These are phyloP conservation scores for Helogale parvula DNA, from an alignment of 2,113 vertebrate genomes.

Conservation along the genomic window DNA sequence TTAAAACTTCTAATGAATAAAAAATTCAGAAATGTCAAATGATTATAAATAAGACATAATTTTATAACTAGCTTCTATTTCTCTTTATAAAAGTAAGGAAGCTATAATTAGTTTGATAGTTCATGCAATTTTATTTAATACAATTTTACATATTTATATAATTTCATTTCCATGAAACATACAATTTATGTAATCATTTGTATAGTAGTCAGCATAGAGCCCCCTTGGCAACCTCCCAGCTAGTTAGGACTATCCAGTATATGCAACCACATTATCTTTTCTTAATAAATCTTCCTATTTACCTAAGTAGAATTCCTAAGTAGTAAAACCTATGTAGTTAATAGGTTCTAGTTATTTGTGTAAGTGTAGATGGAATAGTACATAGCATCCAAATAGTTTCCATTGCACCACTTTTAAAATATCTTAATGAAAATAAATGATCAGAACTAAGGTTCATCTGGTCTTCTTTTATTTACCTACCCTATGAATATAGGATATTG, in stretches of 20 bases:
- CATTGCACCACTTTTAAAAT: background rate
- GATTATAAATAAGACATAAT: background rate
- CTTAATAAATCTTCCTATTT: background rate
- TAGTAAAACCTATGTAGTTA: too few species aligned
- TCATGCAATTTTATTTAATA: background rate
- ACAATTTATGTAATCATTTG: background rate
- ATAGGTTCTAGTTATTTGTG: background rate
- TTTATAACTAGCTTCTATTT: background rate
- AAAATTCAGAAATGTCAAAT: background rate
- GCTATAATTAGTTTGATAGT: background rate
- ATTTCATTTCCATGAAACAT: background rate
- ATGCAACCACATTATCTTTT: background rate
- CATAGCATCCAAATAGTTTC: background rate
- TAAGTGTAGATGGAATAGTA: background rate
- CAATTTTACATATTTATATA: background rate
- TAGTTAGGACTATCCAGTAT: background rate
- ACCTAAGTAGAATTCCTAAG: background rate
- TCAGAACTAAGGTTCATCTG: background rate
- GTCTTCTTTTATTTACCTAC: background rate
- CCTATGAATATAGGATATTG: background rate
- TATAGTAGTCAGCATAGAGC: background rate
- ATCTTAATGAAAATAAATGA: background rate
- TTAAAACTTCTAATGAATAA: background rate
- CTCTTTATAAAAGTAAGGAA: background rate
- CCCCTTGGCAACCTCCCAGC: background rate